A percentile compares a stretch with the other conserved stretches of the same genome.
These are phyloP conservation scores for Lepidochitona cinerea DNA, from an alignment of 2,888 invertebrate species.

Conservation along the genomic window DNA sequence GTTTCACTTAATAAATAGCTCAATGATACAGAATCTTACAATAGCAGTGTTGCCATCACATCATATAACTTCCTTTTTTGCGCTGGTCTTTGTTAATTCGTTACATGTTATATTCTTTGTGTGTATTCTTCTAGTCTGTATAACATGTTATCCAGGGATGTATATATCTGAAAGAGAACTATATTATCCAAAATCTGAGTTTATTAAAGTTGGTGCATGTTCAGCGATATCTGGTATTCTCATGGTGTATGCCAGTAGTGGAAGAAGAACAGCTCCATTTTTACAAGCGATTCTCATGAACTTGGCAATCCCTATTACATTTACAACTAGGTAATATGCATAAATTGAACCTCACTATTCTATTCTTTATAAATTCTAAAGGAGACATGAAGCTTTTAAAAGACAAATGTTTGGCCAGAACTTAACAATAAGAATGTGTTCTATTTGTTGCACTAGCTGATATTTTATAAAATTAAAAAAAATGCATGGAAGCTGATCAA, in stretches of 20 bases:
- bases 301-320: conserved; percentile 52
- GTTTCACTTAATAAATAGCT: neutral
- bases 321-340: conserved; percentile 52
- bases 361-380: no score
- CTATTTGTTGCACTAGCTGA: no score
- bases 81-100: conserved; percentile 1
- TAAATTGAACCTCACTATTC: no score
- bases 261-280: conserved; percentile 54
- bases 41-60: neutral
- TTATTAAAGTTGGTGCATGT: conserved; percentile 44
- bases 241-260: conserved; percentile 48
- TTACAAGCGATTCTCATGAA: conserved; percentile 51
- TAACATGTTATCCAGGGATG: conserved; percentile 20
- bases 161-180: conserved; percentile 29
- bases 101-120: conserved; percentile 30
- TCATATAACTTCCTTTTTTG: neutral
- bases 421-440: no score
- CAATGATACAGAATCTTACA: neutral
- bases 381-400: no score
- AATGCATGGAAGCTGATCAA: no score
- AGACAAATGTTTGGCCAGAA: no score
- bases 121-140: conserved; percentile 25
- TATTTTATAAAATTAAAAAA: no score
- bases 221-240: conserved; percentile 45
- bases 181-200: conserved; percentile 36